These are phyloP conservation scores for Odontocolon sp. DNA, from an alignment of 2,888 invertebrate genomes.

Conservation along the genomic window DNA sequence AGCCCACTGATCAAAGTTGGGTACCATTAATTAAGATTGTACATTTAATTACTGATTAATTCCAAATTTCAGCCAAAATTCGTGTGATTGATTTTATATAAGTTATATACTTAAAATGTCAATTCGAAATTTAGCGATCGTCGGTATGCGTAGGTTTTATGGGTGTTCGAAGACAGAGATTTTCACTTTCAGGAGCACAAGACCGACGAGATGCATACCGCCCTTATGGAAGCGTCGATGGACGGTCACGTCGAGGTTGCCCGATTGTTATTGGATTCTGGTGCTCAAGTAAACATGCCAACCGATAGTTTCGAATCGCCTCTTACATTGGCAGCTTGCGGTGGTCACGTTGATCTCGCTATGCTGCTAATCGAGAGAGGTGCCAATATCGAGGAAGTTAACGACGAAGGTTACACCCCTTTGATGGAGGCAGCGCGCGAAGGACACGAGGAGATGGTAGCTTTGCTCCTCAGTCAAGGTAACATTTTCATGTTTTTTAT, in stretches of 20 bases:
- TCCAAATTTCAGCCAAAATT: too few species aligned
- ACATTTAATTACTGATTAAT: too few species aligned
- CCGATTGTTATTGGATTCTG: conserved; percentile 95
- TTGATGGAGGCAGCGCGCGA: conserved; percentile 99
- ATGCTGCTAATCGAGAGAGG: conserved; percentile 97
- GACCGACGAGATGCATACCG: conserved; percentile 99
- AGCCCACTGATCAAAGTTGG: too few species aligned
- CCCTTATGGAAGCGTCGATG: conserved; percentile 99
- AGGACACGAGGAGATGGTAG: conserved; percentile 99
- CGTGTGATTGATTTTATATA: too few species aligned
- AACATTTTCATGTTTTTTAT: conserved; percentile 53
- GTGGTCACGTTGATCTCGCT: conserved; percentile 98
- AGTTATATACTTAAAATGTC: too few species aligned
- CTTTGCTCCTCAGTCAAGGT: conserved; percentile 94
- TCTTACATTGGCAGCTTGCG: conserved; percentile 98
- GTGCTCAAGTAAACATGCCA: conserved; percentile 99
- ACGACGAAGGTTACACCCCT: conserved; percentile 99
- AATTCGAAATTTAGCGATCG: too few species aligned
- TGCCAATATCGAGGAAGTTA: conserved; percentile 99
- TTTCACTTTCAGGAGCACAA: conserved; percentile 91
- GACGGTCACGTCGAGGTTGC: conserved; percentile 99
- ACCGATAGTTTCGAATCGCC: conserved; percentile 99
- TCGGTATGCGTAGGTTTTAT: conserved; percentile 26
- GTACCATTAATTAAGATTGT: too few species aligned
- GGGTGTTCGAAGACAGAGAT: conserved; percentile 43